Base-by-base conservation (phyloP, 2,888 invertebrate species). In the Stictocephala bisonia region DNA sequence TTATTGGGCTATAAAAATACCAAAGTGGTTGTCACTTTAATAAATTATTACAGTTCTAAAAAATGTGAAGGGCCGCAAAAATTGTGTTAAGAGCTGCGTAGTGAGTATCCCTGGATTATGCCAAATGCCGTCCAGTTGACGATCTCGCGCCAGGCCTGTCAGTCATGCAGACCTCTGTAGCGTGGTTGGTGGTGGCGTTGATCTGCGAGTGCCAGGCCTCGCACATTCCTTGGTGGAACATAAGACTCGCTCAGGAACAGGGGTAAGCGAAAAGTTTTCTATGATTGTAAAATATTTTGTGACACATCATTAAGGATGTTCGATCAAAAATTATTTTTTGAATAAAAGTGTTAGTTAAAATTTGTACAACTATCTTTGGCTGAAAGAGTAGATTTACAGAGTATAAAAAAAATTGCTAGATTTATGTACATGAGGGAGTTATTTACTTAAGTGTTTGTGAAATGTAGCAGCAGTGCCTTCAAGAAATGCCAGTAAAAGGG, bases 221-320 rank as follows among this genome's bases (percentile, higher is more conserved):
- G 4, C 29, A 56, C 35, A 82, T 84, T 20, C 84, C 84, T 6
- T 79, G 82, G 79, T 84, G 84, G 84, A 83, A 83, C 77, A 80
- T 84, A 68, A 82, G 83, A 78, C 81, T 84, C 71, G 82, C 82
- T 4, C 82, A 83, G 75, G 80, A 82, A 75, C 84, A 84, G 78
- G 84, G 84, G 84, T 84, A 71, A 20, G 2, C n/a, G n/a, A n/a
- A n/a, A 15, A 44, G 7, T 9, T 9, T 7, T 35, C 35, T 35
- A 35, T 13, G 7, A 9, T 35, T 7, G 7, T 35, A 7, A 35
- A 35, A 13, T 35, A 9, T 9, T 35, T 35, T 35, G 13, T 35
- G 13, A 35, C 40, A 35, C 11, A 11, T 35, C 11, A 35, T 35
- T 35, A 11, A 35, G 40, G 40, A 11, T 35, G 9, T 7, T n/a